These are phyloP conservation scores for Passerina amoena DNA, from an alignment of 2,113 vertebrate genomes.

Conservation along the genomic window DNA sequence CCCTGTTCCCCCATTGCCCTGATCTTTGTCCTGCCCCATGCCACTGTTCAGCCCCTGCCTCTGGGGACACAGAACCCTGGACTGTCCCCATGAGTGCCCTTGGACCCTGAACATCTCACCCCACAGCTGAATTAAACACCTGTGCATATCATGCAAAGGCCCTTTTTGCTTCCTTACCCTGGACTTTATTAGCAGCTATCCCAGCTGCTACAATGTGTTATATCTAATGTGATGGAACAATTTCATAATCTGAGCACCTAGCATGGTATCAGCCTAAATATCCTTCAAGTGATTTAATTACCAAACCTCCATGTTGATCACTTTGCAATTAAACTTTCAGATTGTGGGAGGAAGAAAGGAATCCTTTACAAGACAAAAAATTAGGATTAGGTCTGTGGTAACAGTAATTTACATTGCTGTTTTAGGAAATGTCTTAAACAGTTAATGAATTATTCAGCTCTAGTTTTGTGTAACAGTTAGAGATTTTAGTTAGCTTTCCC, in stretches of 20 bases:
- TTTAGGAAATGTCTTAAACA: slow-evolving; percentile 41
- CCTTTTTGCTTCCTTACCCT: background rate
- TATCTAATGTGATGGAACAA: slow-evolving; percentile 64
- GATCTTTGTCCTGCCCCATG: too few relatives aligned
- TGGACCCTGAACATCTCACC: background rate
- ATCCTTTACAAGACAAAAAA: slow-evolving; percentile 29
- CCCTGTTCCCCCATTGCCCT: too few relatives aligned
- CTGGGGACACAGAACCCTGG: too few relatives aligned
- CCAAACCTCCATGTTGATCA: slow-evolving; percentile 60
- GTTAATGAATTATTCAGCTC: slow-evolving; percentile 66
- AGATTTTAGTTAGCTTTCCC: slow-evolving; percentile 64
- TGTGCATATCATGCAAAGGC: background rate
- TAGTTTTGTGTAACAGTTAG: slow-evolving; percentile 29
- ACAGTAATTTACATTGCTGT: slow-evolving; percentile 39
- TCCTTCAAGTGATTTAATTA: slow-evolving; percentile 73
- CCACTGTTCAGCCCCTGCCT: too few relatives aligned
- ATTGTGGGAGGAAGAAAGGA: background rate
- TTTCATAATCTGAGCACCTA: slow-evolving; percentile 60
- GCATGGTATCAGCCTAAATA: slow-evolving; percentile 60
- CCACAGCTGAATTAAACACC: background rate
- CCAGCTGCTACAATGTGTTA: background rate
- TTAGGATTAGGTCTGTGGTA: slow-evolving; percentile 26
- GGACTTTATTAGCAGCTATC: background rate
- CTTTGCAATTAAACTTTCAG: slow-evolving; percentile 63
- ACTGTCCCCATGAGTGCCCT: background rate